Percentiles rank a stretch among this genome's conserved stretches.
Evolutionary conservation across 2,888 invertebrate genomes (phyloP).

Genomic region (Electrophaes corylata): DNA sequence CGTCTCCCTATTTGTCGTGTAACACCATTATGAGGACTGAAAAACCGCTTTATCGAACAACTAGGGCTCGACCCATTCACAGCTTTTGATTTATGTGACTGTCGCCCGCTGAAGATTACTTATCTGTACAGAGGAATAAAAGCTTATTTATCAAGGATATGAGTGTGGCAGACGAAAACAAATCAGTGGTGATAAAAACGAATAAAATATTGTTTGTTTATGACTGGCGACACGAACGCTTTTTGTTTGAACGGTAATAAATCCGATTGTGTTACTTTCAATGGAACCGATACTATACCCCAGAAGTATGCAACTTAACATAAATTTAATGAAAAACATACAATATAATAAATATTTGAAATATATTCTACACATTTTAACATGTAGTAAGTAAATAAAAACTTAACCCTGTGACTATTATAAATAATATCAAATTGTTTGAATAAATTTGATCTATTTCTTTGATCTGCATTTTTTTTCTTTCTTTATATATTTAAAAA

Average conservation of each 20-base stretch:
- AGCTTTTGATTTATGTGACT: slow-evolving; percentile 75
- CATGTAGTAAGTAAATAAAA: too few relatives aligned
- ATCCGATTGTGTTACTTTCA: slow-evolving; percentile 4
- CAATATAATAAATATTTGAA: too few relatives aligned
- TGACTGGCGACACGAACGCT: slow-evolving; percentile 16
- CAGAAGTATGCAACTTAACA: too few relatives aligned
- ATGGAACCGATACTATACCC: background rate
- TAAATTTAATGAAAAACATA: too few relatives aligned
- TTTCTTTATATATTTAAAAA: too few relatives aligned
- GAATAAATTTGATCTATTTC: too few relatives aligned
- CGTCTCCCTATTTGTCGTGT: slow-evolving; percentile 35
- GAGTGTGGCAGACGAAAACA: slow-evolving; percentile 49
- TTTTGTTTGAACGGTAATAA: slow-evolving; percentile 11
- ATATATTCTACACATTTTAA: too few relatives aligned
- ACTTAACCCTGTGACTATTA: too few relatives aligned
- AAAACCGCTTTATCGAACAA: slow-evolving; percentile 41
- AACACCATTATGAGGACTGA: slow-evolving; percentile 38
- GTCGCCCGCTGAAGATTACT: slow-evolving; percentile 67
- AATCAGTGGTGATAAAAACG: slow-evolving; percentile 45
- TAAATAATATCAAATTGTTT: too few relatives aligned
- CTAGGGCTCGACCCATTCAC: slow-evolving; percentile 65
- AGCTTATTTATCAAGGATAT: slow-evolving; percentile 65
- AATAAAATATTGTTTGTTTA: slow-evolving; percentile 28
- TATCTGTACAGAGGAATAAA: slow-evolving; percentile 66
- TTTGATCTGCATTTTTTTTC: too few relatives aligned